Evolutionary conservation across 2,888 invertebrate species (phyloP), one percentile per base, ranked within the genome.

Genomic region (Rhogogaster chlorosoma): DNA sequence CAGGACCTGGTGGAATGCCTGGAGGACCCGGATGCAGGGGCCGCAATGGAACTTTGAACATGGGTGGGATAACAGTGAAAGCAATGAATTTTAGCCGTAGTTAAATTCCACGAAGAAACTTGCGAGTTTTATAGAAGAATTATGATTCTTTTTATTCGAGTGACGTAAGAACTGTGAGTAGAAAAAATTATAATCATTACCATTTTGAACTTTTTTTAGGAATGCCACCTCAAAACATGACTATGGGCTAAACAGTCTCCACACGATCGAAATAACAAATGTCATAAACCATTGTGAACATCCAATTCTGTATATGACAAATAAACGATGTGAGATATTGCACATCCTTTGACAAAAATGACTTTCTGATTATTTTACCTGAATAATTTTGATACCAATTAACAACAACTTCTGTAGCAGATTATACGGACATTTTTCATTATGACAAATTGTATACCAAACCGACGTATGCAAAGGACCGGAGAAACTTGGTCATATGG

Each of bases 11-110:
- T 26, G 61, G 61, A 61, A 53, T 53, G 53, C 53, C 53, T 53
- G 61, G 61, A 32, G 67, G 67, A 67, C 67, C 26, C 22, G 67
- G 67, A 67, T 32, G 18, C 67, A 67, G 61, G 61, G 32, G 67
- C 32, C 67, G 32, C 67, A 67, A 67, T 67, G 67, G 18, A 67
- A 67, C 67, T 32, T 22, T 3, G 29, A 32, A 67, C 67, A 67
- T 32, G 67, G 32, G 18, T 67, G 67, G 67, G 32, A 32, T 18
- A 67, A 7, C 29, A 67, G 32, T 67, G 32, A 29, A 67, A 32
- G 32, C 32, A 67, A 67, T 15, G 32, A 67, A 67, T 32, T 29
- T 32, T 9, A 61, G 2, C 26, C 12, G 10, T 12, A 26, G 7
- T 26, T 26, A 26, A 26, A 26, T 29, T 15, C 12, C 26, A 26